Percentiles rank a stretch among this genome's conserved stretches.
phyloP scores from a whole-genome alignment of 2,797 vertebrate species.

The Sebastolobus alascanus region DNA sequence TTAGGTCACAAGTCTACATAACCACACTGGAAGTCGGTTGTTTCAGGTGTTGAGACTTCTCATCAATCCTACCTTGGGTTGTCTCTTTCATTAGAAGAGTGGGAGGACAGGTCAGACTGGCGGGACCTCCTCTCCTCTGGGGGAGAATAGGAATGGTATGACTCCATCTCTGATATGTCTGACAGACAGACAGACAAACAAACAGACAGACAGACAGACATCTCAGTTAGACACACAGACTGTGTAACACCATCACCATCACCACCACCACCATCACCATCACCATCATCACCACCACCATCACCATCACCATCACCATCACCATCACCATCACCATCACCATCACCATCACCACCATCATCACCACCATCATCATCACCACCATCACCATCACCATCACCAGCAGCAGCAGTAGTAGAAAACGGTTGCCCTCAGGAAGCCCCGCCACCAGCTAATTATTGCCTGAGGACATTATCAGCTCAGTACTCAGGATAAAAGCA shows the following conservation, averaged over 20 bases:
- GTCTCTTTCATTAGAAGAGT: constrained; percentile 93
- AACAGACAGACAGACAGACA: constrained; percentile 39
- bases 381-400: constrained; percentile 14
- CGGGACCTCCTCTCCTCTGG: constrained; percentile 89
- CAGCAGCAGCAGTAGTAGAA: too few species aligned
- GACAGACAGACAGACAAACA: constrained; percentile 54
- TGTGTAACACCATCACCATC: background rate
- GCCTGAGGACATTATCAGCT: constrained; percentile 19
- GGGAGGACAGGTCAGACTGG: constrained; percentile 91
- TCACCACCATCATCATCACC: background rate
- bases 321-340: background rate
- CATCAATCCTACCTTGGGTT: constrained; percentile 83
- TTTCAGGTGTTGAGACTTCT: background rate
- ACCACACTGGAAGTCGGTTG: background rate
- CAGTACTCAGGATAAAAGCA: constrained; percentile 42
- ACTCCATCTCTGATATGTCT: constrained; percentile 97
- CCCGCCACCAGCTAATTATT: constrained; percentile 37
- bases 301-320: constrained; percentile 13
- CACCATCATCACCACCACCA: constrained; percentile 31
- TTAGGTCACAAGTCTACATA: background rate
- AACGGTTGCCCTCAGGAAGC: constrained; percentile 29
- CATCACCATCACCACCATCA: constrained; percentile 5
- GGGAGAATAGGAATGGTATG: constrained; percentile 93
- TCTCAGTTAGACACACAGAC: constrained; percentile 22
- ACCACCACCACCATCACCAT: constrained; percentile 6